Evolutionary conservation across 2,888 invertebrate genomes (phyloP), one percentile per base, ranked within the genome.

Genomic region (Synanthedon vespiformis): DNA sequence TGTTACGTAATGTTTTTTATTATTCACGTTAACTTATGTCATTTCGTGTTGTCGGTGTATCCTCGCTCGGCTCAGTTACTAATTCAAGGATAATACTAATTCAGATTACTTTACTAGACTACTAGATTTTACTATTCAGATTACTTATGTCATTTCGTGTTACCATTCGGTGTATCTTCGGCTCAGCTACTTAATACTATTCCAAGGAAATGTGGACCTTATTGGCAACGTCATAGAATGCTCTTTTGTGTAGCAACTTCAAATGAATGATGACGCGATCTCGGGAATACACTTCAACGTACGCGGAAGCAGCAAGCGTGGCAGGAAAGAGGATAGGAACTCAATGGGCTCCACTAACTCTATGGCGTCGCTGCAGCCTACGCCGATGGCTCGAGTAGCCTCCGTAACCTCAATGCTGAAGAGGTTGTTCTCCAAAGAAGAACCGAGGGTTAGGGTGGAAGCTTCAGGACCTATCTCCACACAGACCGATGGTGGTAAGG

Each of bases 321-420:
- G 86, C 27, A 84, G 80, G 59, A 72, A 73, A 13, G 85, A 84
- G 2, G 87, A 86, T 34, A 70, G 80, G 44, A 82, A 86, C 59
- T 83, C 88, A 0, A 75, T 82, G 82, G 90, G 73, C 2, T 88
- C 84, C 1, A 77, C 73, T n/a, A 80, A 83, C 58, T 88, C 88
- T 4, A 75, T 88, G 83, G 75, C 72, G 56, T 95, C 75, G 77
- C 90, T 57, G 78, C 92, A 77, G 90, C 94, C 57, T 90, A 93
- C 60, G 83, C 93, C 57, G 0, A 82, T 95, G 63, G 89, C 92
- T 0, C 88, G 94, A 51, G 92, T 92, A 0, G 92, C 91, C 64
- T 94, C 95, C 0, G 94, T 94, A 40, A 93, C 94, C 0, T 93
- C 92, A 11, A 92, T 94, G 66, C 76, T 95, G 6, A 94, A 93